These are phyloP conservation scores for Microplitis deprimator DNA, from an alignment of 2,888 invertebrate species.

Conservation along the genomic window DNA sequence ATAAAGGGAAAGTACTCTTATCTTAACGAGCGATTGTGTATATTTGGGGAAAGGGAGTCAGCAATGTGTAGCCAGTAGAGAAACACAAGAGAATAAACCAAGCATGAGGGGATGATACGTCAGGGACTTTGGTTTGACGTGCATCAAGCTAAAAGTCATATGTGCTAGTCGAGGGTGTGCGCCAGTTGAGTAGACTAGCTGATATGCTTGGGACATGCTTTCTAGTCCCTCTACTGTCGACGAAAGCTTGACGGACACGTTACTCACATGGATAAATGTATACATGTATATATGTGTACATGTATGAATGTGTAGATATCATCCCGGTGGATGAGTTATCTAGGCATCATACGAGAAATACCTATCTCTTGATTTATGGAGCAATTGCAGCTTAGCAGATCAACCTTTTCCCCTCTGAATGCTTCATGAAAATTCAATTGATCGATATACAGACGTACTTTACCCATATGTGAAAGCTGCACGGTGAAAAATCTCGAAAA, in stretches of 20 bases:
- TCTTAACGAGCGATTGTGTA: conserved; percentile 58
- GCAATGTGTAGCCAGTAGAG: conserved; percentile 28
- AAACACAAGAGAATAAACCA: conserved; percentile 41
- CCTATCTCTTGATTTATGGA: conserved; percentile 51
- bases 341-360: conserved; percentile 43
- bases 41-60: conserved; percentile 46
- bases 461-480: background rate
- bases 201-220: background rate
- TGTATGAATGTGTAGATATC: conserved; percentile 32
- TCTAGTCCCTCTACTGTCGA: conserved; percentile 30
- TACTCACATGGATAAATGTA: conserved; percentile 34
- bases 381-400: conserved; percentile 38
- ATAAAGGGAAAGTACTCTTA: conserved; percentile 52
- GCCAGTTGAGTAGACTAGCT: conserved; percentile 15
- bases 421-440: conserved; percentile 37
- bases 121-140: conserved; percentile 26
- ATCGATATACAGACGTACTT: background rate
- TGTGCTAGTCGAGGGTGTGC: conserved; percentile 8
- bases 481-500: conserved; percentile 15
- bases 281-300: conserved; percentile 19
- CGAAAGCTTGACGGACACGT: conserved; percentile 48
- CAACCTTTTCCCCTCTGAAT: conserved; percentile 23
- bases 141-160: conserved; percentile 45
- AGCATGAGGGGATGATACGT: conserved; percentile 37
- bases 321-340: background rate